Evolutionary conservation across 1,140 invertebrate species (phyloP).

Genomic region (Panulirus ornatus): DNA sequence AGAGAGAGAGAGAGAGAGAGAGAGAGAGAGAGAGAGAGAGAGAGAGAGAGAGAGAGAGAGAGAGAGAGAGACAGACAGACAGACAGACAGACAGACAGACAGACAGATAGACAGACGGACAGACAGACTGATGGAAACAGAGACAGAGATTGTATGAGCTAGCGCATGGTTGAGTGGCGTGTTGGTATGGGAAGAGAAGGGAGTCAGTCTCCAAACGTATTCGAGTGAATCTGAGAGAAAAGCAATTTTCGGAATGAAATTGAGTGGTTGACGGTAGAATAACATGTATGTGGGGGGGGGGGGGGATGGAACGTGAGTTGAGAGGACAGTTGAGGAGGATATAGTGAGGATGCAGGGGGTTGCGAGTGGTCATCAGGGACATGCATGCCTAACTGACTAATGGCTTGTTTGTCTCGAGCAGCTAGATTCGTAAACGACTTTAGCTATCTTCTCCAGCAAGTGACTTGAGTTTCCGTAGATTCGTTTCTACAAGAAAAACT

Average conservation of each 20-base stretch:
- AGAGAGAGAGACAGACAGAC: background rate
- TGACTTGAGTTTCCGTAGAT: too few species aligned
- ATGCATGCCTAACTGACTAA: too few species aligned
- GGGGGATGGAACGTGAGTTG: too few species aligned
- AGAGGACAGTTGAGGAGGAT: too few species aligned
- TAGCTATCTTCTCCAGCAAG: too few species aligned
- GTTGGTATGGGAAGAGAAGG: background rate
- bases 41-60: slow-evolving; percentile 1
- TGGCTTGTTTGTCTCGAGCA: too few species aligned
- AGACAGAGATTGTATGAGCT: background rate
- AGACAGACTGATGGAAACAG: background rate
- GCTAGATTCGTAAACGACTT: too few species aligned
- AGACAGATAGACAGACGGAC: background rate
- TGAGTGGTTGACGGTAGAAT: background rate
- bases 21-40: slow-evolving; percentile 42
- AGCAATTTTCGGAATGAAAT: background rate
- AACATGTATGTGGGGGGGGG: too few species aligned
- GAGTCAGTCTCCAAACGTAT: background rate
- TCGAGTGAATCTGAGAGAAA: background rate
- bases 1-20: slow-evolving; percentile 30
- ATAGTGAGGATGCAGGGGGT: too few species aligned
- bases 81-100: slow-evolving; percentile 1
- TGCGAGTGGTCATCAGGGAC: too few species aligned
- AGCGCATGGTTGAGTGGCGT: background rate
- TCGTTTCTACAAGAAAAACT: too few species aligned